Evolutionary conservation across 2,113 vertebrate species (phyloP), one percentile per base, ranked within the genome.

Genomic region (Leucosticte australis): DNA sequence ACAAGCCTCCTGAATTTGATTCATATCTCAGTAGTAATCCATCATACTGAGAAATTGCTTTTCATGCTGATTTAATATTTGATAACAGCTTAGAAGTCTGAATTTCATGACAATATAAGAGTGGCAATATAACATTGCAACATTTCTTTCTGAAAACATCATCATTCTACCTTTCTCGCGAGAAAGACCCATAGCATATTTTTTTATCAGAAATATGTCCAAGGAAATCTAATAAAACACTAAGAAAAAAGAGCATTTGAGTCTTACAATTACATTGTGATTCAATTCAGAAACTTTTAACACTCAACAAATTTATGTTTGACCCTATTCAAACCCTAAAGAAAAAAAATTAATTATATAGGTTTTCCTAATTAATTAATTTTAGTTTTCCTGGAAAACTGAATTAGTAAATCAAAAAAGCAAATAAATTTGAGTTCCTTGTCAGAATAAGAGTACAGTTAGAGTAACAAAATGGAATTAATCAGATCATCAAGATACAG

Each of bases 31-130:
- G 62, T 31, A 87, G 81, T 65, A 87, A 95, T 92, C 77, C 65
- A 56, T 75, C 62, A 94, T 49, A 83, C n/a, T 62, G 74, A 95
- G 74, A 96, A 92, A 92, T 50, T 76, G 83, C 52, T 94, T 92
- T 76, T 79, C 76, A 11, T 84, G 55, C 26, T 79, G 74, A 87
- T 96, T 78, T 94, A 90, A 89, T 11, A 18, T 71, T 78, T 84
- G 65, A 46, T 89, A 95, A 79, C 49, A 68, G 69, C 41, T 49
- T 30, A 63, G 14, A 91, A 64, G 19, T 63, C 56, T 60, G 57
- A 92, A 73, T 13, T 63, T 89, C 35, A 60, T 75, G 80, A 71
- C 64, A 73, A 59, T 47, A 0, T 52, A 73, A 73, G 56, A 85
- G 24, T n/a, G 22, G 33, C 15, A 75, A 71, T n/a, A 33, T 56